These are phyloP conservation scores for Synanthedon formicaeformis DNA, from an alignment of 2,888 invertebrate species.

Conservation along the genomic window DNA sequence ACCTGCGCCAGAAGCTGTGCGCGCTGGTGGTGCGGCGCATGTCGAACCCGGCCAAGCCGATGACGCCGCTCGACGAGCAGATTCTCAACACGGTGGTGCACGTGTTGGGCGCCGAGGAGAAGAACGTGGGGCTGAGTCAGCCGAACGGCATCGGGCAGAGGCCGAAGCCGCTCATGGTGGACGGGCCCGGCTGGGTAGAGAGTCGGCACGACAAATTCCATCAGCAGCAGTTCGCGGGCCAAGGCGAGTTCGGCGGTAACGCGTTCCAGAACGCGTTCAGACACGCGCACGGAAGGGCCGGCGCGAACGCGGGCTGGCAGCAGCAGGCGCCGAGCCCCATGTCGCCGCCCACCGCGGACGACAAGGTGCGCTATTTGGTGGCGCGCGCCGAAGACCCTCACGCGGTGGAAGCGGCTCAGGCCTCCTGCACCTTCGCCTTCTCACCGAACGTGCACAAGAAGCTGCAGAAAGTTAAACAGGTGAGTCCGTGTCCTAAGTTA, in stretches of 20 bases:
- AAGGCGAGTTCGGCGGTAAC: constrained; percentile 26
- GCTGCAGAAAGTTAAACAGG: constrained; percentile 70
- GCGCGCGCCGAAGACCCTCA: constrained; percentile 71
- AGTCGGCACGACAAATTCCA: constrained; percentile 29
- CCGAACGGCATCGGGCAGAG: constrained; percentile 82
- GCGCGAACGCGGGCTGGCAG: constrained; percentile 24
- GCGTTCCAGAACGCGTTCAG: constrained; percentile 31
- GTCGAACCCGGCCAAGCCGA: constrained; percentile 68
- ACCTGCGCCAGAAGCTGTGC: constrained; percentile 80
- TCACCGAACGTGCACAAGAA: constrained; percentile 72
- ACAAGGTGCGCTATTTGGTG: constrained; percentile 64
- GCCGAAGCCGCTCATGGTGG: constrained; percentile 76
- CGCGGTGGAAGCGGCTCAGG: constrained; percentile 68
- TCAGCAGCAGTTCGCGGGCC: constrained; percentile 22
- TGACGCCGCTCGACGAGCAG: constrained; percentile 74
- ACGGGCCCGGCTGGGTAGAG: constrained; percentile 60
- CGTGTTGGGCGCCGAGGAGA: constrained; percentile 79
- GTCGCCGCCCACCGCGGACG: constrained; percentile 16
- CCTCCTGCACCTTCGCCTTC: constrained; percentile 69
- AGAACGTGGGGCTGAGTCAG: constrained; percentile 75
- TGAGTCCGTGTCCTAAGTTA: constrained; percentile 20
- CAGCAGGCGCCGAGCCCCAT: constrained; percentile 41
- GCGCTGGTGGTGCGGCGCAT: constrained; percentile 75
- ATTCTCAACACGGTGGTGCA: constrained; percentile 75
- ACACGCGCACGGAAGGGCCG: constrained; percentile 27